Evolutionary conservation across 1,140 invertebrate species (phyloP), one percentile per base, ranked within the genome.

Genomic region (Lepidurus packardi): DNA sequence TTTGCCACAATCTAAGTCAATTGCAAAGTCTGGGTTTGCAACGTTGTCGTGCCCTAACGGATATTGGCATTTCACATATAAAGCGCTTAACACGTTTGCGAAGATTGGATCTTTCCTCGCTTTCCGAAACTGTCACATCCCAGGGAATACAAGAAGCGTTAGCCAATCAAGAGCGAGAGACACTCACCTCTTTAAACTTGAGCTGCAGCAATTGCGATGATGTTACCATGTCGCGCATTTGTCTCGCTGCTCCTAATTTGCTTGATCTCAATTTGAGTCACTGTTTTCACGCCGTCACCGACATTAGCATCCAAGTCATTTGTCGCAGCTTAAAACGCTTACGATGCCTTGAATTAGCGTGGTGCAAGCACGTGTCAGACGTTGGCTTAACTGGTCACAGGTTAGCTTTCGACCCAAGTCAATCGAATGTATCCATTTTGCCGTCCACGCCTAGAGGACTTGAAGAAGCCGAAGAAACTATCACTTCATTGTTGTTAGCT

Each of bases 361-460:
- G 89, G 81, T 92, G 91, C 83, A 88, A 89, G 73, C 86, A 88
- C 82, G 87, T 92, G 65, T 87, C 86, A 77, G 91, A 92, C 84
- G 87, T 87, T 43, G 91, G 91, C 6, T 83, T 93, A 1, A 90
- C 89, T 44, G 89, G 90, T 65, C 89, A 90, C 87, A 85, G 85
- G 76, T 74, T 78, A 43, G 73, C 73, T 65, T 24, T 78, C 77
- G 75, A 77, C 44, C 21, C 53, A 7, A 13, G 7, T 16, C 53
- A 65, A 21, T 65, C 53, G 21, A 43, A 1, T 77, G 79, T 25
- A 74, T 73, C 1, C 73, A 81, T 43, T 73, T 80, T 73, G 45
- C 24, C 42, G 73, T n/a, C 74, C 76, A n/a, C 44, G 45, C 45
- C 24, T 1, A 65, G 8, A n/a, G 75, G 79, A 43, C 53, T 76